Evolutionary conservation across 2,113 vertebrate species (phyloP).

Genomic region (Chloropsis hardwickii): DNA sequence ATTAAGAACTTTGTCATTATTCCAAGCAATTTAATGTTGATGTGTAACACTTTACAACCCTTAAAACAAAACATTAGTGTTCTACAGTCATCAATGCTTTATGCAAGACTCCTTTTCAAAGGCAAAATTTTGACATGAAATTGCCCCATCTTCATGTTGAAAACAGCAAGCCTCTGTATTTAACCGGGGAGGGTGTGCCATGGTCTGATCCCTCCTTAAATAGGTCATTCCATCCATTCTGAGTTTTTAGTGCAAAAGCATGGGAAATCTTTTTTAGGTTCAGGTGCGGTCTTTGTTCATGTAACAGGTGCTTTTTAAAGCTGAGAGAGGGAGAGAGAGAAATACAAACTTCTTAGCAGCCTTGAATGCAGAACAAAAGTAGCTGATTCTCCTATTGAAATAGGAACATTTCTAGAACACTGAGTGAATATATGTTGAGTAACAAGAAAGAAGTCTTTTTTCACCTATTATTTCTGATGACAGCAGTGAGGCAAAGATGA

Average conservation of each 20-base stretch:
- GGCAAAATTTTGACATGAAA: neutral
- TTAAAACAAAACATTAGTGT: neutral
- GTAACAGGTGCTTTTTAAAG: constrained; percentile 7
- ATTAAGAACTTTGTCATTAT: neutral
- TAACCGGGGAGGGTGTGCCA: neutral
- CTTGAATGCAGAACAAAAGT: constrained; percentile 10
- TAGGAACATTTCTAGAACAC: constrained; percentile 1
- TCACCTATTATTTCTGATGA: neutral
- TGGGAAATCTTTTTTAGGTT: neutral
- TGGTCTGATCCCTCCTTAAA: neutral
- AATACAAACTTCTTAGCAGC: constrained; percentile 5
- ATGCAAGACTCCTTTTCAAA: neutral
- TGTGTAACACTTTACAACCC: neutral
- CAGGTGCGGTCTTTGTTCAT: neutral
- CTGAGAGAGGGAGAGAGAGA: neutral
- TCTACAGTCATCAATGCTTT: neutral
- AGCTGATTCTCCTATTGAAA: constrained; percentile 15
- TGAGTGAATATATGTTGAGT: constrained; percentile 26
- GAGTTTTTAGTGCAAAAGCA: neutral
- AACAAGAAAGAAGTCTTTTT: neutral
- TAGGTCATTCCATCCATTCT: neutral
- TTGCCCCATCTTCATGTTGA: neutral
- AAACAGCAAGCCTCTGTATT: neutral
- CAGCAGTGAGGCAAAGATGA: neutral
- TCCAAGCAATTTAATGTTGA: neutral